A percentile compares a stretch with the other conserved stretches of the same genome.
phyloP scores from a whole-genome alignment of 2,888 invertebrate genomes.

The Scaptomyza parva region DNA sequence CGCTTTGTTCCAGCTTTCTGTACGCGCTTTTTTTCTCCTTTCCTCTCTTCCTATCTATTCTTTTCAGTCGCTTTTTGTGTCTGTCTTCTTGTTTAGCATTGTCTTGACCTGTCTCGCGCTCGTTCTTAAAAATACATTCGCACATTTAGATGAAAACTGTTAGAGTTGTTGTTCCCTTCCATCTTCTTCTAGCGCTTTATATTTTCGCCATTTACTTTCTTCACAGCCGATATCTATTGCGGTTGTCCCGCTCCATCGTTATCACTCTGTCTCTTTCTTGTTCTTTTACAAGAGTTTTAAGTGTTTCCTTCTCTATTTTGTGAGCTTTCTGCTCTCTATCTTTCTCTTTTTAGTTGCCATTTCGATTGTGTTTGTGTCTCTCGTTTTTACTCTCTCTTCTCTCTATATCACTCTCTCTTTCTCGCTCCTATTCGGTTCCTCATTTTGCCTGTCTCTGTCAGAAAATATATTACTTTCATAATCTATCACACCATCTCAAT shows the following conservation, averaged over 20 bases:
- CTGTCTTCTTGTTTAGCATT: background rate
- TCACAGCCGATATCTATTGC: background rate
- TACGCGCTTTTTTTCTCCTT: slow-evolving; percentile 5
- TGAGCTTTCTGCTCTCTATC: too few relatives aligned
- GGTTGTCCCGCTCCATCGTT: background rate
- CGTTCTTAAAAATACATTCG: background rate
- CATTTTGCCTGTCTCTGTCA: slow-evolving; percentile 17
- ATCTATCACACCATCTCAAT: slow-evolving; percentile 7
- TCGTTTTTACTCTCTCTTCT: background rate
- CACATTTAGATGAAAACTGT: background rate
- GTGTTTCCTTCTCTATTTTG: background rate
- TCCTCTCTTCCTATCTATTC: slow-evolving; percentile 1
- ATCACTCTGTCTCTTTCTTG: background rate
- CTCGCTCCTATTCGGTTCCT: slow-evolving; percentile 1
- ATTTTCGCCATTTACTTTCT: background rate
- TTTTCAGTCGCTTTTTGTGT: background rate
- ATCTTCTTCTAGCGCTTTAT: background rate
- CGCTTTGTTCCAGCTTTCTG: slow-evolving; percentile 22
- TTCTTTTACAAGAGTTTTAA: too few relatives aligned
- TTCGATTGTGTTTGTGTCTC: background rate
- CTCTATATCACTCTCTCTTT: background rate
- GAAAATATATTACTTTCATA: slow-evolving; percentile 6
- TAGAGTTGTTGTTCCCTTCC: background rate
- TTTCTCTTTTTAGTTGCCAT: background rate
- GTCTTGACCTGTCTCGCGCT: slow-evolving; percentile 10